Base-by-base conservation (phyloP, 2,113 vertebrate genomes). In the Caloenas nicobarica region DNA sequence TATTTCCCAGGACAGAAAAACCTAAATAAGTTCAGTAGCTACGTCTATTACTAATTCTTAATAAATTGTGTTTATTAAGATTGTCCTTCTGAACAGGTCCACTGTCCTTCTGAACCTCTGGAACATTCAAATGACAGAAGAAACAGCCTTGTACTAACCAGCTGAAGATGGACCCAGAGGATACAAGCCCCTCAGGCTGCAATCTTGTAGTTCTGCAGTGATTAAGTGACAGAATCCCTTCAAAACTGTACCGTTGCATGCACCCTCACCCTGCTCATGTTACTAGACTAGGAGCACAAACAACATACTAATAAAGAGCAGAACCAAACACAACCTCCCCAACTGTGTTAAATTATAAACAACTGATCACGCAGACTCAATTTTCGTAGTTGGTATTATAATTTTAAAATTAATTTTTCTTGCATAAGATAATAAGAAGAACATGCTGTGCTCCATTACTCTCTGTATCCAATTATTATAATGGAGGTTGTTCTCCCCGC, bases 1-100 rank as follows among this genome's bases (percentile, higher is more conserved):
- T 89, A 73, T 96, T 93, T 96, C 71, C 57, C 66, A 83, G 68
- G 33, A 86, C 2, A 89, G 57, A 86, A 93, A 91, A 95, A 64
- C 3, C 17, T 33, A 86, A 81, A 36, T 62, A 82, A 24, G 25
- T 71, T 85, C 53, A 60, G 46, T 28, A 95, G 61, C 46, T 93
- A 65, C 44, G 62, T 78, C 28, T 88, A 76, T 40, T 64, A 70
- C 65, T 86, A 80, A 46, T 57, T 64, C 13, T 51, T 81, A 86
- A 76, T 60, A 62, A 72, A 69, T 24, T 57, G 28, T 10, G 72
- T 73, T 87, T 56, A 17, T 73, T 89, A 84, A 69, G 46, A 74
- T 50, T 71, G 71, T 78, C 56, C 48, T 84, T 44, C 36, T 54
- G 13, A 81, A 28, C n/a, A 61, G 38, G 38, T 56, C 38, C 48